phyloP scores from a whole-genome alignment of 1,140 invertebrate genomes.

The Rhagoletis pomonella region DNA sequence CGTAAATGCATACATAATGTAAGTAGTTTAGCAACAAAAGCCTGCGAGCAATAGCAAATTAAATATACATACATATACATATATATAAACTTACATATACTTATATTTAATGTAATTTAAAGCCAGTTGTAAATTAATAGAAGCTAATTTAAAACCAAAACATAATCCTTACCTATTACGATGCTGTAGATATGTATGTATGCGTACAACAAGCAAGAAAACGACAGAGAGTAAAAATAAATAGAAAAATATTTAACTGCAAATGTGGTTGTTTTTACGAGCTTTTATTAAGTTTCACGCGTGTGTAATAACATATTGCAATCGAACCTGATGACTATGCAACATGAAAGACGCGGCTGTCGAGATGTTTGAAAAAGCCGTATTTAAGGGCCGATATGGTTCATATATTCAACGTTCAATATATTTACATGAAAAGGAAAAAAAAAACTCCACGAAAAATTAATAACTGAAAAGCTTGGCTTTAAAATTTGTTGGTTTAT shows the following conservation, averaged over 20 bases:
- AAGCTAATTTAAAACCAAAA: neutral
- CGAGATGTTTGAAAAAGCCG: too few species aligned
- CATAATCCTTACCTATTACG: neutral
- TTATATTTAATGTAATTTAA: slow-evolving; percentile 26
- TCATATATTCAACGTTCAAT: too few species aligned
- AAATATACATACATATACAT: slow-evolving; percentile 41
- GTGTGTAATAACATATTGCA: too few species aligned
- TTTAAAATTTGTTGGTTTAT: too few species aligned
- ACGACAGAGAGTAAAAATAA: neutral
- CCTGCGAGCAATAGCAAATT: neutral
- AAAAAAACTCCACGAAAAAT: too few species aligned
- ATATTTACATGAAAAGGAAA: too few species aligned
- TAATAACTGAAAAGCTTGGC: too few species aligned
- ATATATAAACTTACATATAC: slow-evolving; percentile 13
- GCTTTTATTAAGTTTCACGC: too few species aligned
- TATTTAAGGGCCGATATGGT: too few species aligned
- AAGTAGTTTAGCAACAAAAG: neutral
- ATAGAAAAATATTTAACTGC: neutral
- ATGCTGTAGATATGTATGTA: slow-evolving; percentile 25
- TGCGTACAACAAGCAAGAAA: slow-evolving; percentile 13
- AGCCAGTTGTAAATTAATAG: neutral
- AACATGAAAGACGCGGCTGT: too few species aligned
- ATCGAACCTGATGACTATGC: too few species aligned
- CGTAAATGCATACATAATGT: neutral
- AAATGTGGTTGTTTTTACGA: neutral